Evolutionary conservation across 2,888 invertebrate species (phyloP).

Genomic region (Criorhina ranunculi): DNA sequence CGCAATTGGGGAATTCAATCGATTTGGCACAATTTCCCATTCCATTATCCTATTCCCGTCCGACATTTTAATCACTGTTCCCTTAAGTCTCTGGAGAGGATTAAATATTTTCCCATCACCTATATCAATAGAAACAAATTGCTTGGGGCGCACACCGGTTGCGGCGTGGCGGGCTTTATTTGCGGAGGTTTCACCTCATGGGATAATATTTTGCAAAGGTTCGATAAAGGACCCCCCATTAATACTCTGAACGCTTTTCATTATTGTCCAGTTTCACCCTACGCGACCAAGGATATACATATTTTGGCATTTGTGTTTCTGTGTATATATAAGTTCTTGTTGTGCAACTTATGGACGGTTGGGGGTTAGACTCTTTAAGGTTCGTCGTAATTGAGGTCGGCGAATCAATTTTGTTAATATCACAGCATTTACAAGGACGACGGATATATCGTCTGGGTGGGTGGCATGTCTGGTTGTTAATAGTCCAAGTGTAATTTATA

Average conservation of each 20-base stretch:
- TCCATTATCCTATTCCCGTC: not conserved
- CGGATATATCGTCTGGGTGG: not conserved
- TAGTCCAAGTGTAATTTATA: not conserved
- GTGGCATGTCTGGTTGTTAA: not conserved
- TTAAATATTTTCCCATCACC: constrained; percentile 18
- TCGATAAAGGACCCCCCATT: not conserved
- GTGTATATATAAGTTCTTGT: not conserved
- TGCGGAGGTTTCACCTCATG: constrained; percentile 10
- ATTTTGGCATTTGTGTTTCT: too few relatives aligned
- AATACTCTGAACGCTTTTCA: constrained; percentile 5
- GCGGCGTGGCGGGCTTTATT: not conserved
- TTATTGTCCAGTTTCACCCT: constrained; percentile 9
- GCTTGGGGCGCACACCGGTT: constrained; percentile 13
- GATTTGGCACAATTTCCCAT: not conserved
- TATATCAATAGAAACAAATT: constrained; percentile 16
- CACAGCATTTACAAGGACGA: not conserved
- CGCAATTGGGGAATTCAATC: not conserved
- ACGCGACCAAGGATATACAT: not conserved
- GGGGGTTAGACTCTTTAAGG: not conserved
- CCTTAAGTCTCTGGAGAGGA: constrained; percentile 11
- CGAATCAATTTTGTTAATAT: constrained; percentile 17
- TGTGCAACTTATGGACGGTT: constrained; percentile 3
- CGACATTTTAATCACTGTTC: constrained; percentile 5
- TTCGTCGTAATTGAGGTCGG: constrained; percentile 5
- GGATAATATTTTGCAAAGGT: constrained; percentile 25